These are phyloP conservation scores for Brachionus sp. DNA, from an alignment of 1,140 invertebrate species.

Conservation along the genomic window DNA sequence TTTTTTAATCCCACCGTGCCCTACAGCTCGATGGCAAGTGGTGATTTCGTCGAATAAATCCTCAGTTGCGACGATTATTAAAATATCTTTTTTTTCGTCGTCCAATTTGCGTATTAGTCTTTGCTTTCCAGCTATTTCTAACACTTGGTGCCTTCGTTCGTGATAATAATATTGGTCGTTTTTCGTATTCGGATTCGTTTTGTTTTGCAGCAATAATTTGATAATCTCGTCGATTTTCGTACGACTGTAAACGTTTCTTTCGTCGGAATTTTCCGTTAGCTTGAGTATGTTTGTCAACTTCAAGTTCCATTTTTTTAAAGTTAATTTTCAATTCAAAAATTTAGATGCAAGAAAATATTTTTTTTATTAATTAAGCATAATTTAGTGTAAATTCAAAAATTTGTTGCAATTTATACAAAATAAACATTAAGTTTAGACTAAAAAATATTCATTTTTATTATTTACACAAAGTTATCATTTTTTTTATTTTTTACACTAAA, in stretches of 20 bases:
- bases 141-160: neutral
- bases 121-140: neutral
- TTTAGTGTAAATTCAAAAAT: neutral
- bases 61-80: conserved; percentile 44
- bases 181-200: too few species aligned
- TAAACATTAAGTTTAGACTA: neutral
- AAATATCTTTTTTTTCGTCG: neutral
- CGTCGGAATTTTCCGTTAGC: neutral
- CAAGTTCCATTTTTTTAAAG: neutral
- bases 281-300: neutral
- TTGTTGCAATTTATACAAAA: neutral
- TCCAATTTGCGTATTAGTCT: neutral
- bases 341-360: neutral
- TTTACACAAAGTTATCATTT: neutral
- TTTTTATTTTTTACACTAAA: conserved; percentile 17
- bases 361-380: neutral
- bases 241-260: neutral
- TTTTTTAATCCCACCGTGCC: conserved; percentile 47
- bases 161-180: conserved; percentile 12
- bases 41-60: conserved; percentile 48
- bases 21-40: conserved; percentile 45
- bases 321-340: neutral
- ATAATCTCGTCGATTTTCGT: neutral
- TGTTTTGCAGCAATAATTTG: too few species aligned
- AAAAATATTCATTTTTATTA: neutral